Evolutionary conservation across 2,888 invertebrate genomes (phyloP).

Genomic region (Drosophila tanythrix): DNA sequence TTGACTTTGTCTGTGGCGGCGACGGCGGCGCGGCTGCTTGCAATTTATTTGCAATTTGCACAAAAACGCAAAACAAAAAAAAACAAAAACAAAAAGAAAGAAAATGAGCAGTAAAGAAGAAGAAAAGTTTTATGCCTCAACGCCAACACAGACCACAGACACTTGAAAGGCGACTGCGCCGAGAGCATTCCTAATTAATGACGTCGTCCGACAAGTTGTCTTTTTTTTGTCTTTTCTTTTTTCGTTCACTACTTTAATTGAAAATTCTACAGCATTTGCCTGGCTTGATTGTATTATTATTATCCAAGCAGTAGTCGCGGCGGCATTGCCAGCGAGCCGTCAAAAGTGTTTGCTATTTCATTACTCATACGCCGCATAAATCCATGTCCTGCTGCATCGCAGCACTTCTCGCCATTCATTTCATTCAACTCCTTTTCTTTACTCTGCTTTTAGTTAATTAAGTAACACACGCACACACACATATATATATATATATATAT

Average conservation of each 20-base stretch:
- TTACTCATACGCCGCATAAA: constrained; percentile 68
- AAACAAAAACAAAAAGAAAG: constrained; percentile 7
- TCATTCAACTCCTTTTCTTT: constrained; percentile 16
- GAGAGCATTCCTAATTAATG: constrained; percentile 76
- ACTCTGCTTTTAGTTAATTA: constrained; percentile 64
- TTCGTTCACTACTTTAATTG: constrained; percentile 46
- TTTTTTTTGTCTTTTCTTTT: constrained; percentile 14
- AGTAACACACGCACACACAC: constrained; percentile 30
- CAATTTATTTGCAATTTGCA: constrained; percentile 77
- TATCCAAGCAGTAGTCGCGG: constrained; percentile 1
- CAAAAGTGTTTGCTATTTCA: constrained; percentile 58
- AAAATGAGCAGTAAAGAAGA: constrained; percentile 18
- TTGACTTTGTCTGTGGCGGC: constrained; percentile 52
- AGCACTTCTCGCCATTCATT: constrained; percentile 4
- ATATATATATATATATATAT: no score
- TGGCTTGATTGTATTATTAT: constrained; percentile 14
- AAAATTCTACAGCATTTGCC: constrained; percentile 56
- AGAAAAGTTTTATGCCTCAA: constrained; percentile 65
- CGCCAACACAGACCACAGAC: constrained; percentile 67
- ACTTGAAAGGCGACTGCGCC: constrained; percentile 68
- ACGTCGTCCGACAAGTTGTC: constrained; percentile 51
- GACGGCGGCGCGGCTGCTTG: constrained; percentile 50
- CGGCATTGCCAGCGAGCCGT: constrained; percentile 38
- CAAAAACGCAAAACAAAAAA: constrained; percentile 63
- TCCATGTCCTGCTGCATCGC: constrained; percentile 4